A percentile compares a stretch with the other conserved stretches of the same genome.
Conservation (phyloP, 2,113 vertebrate genomes). For the Pollimyrus isidori region DNA sequence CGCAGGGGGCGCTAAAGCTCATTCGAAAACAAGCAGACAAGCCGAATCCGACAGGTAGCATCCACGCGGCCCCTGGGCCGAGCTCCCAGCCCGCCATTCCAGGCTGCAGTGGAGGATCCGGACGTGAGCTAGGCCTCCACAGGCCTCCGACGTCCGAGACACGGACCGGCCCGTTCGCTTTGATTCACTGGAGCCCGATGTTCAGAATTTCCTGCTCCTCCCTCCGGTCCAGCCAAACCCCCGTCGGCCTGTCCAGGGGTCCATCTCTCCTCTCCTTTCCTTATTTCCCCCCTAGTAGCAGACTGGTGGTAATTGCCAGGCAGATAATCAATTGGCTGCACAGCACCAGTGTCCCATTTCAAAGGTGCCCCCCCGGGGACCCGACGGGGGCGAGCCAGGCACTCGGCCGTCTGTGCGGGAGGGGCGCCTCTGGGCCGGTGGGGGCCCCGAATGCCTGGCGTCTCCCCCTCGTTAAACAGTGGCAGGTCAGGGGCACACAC, state of each 20-base stretch:
- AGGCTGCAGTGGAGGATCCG: neutral
- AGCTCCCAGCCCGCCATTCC: neutral
- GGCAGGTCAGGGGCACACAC: constrained; percentile 29
- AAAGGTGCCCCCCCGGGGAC: constrained; percentile 22
- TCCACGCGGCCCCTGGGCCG: neutral
- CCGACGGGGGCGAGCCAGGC: constrained; percentile 16
- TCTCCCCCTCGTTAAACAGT: constrained; percentile 31
- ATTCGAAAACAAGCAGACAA: constrained; percentile 19
- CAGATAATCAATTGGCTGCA: constrained; percentile 32
- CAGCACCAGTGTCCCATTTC: constrained; percentile 28
- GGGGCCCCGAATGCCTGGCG: constrained; percentile 24
- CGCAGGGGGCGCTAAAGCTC: constrained; percentile 5
- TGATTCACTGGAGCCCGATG: neutral
- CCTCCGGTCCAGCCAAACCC: neutral
- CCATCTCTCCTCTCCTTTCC: neutral
- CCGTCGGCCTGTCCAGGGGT: neutral
- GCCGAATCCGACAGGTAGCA: neutral
- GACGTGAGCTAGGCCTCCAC: neutral
- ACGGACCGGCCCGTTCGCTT: neutral
- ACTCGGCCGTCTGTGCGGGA: constrained; percentile 13
- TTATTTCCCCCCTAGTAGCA: neutral
- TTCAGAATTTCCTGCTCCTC: neutral
- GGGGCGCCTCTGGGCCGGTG: constrained; percentile 11
- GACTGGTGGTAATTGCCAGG: constrained; percentile 30
- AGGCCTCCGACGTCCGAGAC: neutral